Percentiles rank a stretch among this genome's conserved stretches.
These are phyloP conservation scores for Chionomys nivalis DNA, from an alignment of 2,113 vertebrate species.

Conservation along the genomic window DNA sequence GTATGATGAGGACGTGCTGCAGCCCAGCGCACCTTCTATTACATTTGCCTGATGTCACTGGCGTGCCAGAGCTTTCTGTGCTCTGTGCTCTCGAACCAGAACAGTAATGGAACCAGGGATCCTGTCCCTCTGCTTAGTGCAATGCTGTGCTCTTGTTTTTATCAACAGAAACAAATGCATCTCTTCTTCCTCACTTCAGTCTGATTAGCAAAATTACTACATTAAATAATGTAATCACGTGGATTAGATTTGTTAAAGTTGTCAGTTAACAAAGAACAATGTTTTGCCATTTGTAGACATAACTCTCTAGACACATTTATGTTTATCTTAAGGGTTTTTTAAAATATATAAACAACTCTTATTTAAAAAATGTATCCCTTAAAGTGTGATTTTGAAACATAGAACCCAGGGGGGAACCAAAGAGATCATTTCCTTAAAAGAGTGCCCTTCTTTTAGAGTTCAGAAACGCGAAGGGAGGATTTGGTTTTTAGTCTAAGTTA, in stretches of 20 bases:
- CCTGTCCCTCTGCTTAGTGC: neutral
- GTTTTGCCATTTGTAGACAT: constrained; percentile 14
- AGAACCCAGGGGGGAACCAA: neutral
- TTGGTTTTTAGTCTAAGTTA: constrained; percentile 27
- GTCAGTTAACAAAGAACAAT: constrained; percentile 21
- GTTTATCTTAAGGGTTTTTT: neutral
- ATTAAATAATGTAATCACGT: constrained; percentile 9
- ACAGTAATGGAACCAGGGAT: neutral
- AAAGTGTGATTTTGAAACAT: neutral
- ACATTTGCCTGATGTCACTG: constrained; percentile 78
- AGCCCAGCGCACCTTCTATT: constrained; percentile 90
- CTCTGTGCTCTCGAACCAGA: neutral
- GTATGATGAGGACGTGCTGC: constrained; percentile 90
- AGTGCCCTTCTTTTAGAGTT: neutral
- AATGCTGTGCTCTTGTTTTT: neutral
- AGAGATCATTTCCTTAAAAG: neutral
- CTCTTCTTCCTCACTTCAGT: neutral
- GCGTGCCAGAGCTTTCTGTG: neutral
- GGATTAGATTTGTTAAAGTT: neutral
- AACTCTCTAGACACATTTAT: neutral
- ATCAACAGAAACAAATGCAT: neutral
- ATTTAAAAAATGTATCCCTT: constrained; percentile 40
- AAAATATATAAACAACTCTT: neutral
- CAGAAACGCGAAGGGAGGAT: neutral
- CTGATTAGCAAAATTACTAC: constrained; percentile 10